A percentile compares a stretch with the other conserved stretches of the same genome.
These are phyloP conservation scores for Eunapius fragilis DNA, from an alignment of 37 sponge, comb jelly and placozoan species.

Conservation along the genomic window DNA sequence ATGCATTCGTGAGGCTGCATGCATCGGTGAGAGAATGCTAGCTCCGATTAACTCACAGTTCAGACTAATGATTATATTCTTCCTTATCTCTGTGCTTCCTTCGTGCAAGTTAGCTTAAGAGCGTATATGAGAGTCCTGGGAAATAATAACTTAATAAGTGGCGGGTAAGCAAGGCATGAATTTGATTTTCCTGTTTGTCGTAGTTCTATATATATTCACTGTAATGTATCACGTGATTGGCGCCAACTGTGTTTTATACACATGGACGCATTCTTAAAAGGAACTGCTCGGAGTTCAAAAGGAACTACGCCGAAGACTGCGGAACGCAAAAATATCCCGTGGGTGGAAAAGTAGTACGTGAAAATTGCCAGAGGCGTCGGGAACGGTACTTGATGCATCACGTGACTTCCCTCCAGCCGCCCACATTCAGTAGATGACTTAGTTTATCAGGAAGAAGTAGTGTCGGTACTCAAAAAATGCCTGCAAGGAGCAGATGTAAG, in stretches of 20 bases:
- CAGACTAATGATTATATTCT: not conserved
- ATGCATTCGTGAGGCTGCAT: not conserved
- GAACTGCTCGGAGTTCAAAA: slow-evolving; percentile 8
- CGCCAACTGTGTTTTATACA: slow-evolving; percentile 12
- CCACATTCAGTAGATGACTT: slow-evolving; percentile 91
- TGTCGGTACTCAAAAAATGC: slow-evolving; percentile 87
- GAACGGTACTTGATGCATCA: not conserved
- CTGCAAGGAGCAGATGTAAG: slow-evolving; percentile 84
- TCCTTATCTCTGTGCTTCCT: not conserved
- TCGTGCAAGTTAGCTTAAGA: not conserved
- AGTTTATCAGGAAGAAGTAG: slow-evolving; percentile 94
- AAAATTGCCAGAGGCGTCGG: not conserved
- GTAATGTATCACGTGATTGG: not conserved
- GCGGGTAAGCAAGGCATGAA: not conserved
- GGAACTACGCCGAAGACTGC: not conserved
- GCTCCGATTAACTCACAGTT: not conserved
- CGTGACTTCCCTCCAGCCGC: slow-evolving; percentile 57
- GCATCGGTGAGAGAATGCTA: no score
- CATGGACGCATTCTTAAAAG: slow-evolving; percentile 85
- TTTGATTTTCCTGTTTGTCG: not conserved
- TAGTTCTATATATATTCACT: not conserved
- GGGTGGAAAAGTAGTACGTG: slow-evolving; percentile 99
- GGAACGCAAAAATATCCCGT: slow-evolving; percentile 57
- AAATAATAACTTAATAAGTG: not conserved
- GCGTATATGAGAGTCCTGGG: not conserved